Percentiles rank a stretch among this genome's conserved stretches.
phyloP scores from a whole-genome alignment of 1,140 invertebrate genomes.

The Aphelinus certus region DNA sequence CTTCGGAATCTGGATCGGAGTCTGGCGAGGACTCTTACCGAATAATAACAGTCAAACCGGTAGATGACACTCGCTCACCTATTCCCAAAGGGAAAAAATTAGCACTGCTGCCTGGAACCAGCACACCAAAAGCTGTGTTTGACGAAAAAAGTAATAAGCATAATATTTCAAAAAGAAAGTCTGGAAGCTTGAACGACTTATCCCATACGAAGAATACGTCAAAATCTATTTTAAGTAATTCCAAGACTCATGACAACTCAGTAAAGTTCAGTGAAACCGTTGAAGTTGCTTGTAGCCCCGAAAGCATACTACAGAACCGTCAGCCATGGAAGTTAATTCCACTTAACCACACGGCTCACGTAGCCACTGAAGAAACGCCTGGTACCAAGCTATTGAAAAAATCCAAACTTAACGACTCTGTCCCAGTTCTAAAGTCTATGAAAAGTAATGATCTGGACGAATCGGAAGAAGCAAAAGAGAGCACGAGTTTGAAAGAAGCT shows the following conservation, averaged over 20 bases:
- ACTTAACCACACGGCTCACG: constrained; percentile 43
- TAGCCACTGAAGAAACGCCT: constrained; percentile 39
- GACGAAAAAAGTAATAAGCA: neutral
- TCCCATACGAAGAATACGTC: neutral
- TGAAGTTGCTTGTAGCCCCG: neutral
- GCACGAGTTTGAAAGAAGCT: constrained; percentile 2
- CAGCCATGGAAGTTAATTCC: constrained; percentile 33
- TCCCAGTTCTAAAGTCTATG: constrained; percentile 43
- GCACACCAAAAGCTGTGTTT: constrained; percentile 42
- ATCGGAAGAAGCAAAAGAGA: neutral
- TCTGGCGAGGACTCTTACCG: constrained; percentile 26
- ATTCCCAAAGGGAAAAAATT: constrained; percentile 19
- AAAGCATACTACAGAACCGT: constrained; percentile 4
- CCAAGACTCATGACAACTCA: neutral
- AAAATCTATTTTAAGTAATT: neutral
- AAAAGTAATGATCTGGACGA: constrained; percentile 2
- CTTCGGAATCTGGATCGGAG: constrained; percentile 13
- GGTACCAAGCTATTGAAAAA: constrained; percentile 52
- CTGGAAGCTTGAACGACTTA: constrained; percentile 25
- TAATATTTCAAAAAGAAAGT: constrained; percentile 6
- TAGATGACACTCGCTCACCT: neutral
- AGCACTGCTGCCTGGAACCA: constrained; percentile 35
- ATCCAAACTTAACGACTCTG: constrained; percentile 54
- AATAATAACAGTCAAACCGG: neutral
- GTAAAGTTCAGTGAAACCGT: neutral